These are phyloP conservation scores for Sciurus carolinensis DNA, from an alignment of 2,797 vertebrate genomes.

Conservation along the genomic window DNA sequence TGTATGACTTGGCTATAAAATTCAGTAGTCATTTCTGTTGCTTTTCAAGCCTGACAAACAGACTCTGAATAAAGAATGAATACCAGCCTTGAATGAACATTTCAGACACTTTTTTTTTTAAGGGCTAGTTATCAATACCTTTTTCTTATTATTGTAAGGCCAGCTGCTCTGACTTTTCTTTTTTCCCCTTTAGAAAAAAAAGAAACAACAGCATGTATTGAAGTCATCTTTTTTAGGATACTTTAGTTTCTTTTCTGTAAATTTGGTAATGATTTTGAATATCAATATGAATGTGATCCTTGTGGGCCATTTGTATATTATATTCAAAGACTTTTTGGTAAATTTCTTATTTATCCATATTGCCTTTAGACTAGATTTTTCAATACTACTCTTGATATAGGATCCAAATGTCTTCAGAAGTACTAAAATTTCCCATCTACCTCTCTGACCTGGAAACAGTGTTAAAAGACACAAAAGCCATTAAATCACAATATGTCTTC, in stretches of 20 bases:
- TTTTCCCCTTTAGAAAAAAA: slow-evolving; percentile 52
- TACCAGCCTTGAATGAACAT: slow-evolving; percentile 79
- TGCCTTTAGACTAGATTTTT: slow-evolving; percentile 56
- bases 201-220: neutral
- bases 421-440: slow-evolving; percentile 52
- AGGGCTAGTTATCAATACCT: slow-evolving; percentile 80
- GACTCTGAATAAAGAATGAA: slow-evolving; percentile 82
- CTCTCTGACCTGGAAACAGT: slow-evolving; percentile 59
- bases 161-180: slow-evolving; percentile 73
- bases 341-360: slow-evolving; percentile 36
- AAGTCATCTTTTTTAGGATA: neutral
- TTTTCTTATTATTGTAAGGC: slow-evolving; percentile 79
- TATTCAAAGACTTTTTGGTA: neutral
- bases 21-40: slow-evolving; percentile 54
- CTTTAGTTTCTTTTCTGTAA: slow-evolving; percentile 58
- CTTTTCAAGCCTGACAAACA: slow-evolving; percentile 65
- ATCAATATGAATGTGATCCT: slow-evolving; percentile 51
- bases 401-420: neutral
- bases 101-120: slow-evolving; percentile 32
- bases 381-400: slow-evolving; percentile 3
- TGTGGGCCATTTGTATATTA: neutral
- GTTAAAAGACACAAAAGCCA: slow-evolving; percentile 46
- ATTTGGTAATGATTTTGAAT: slow-evolving; percentile 24
- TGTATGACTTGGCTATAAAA: slow-evolving; percentile 65
- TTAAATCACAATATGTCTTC: slow-evolving; percentile 44